A percentile compares a stretch with the other conserved stretches of the same genome.
phyloP scores from a whole-genome alignment of 2,888 invertebrate species.

The Lissocephala sabroskyi region DNA sequence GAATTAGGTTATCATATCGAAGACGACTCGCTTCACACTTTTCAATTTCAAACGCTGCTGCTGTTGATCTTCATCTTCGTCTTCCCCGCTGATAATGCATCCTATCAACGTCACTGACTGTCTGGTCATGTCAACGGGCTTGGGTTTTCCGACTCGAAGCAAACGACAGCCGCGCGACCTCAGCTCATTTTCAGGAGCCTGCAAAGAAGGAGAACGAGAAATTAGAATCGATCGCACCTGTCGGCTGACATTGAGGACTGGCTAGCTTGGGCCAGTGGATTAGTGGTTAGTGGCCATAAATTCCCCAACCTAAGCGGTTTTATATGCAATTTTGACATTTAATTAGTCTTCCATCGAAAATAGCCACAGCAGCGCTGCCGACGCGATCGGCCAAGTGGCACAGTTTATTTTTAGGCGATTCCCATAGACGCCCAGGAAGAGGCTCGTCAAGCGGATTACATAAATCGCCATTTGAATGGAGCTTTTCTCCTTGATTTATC shows the following conservation, averaged over 20 bases:
- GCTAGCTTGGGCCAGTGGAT: neutral
- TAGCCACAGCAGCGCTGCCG: constrained; percentile 17
- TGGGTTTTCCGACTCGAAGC: too few relatives aligned
- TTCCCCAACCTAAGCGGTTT: constrained; percentile 35
- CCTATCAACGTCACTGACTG: constrained; percentile 56
- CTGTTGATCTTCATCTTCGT: constrained; percentile 67
- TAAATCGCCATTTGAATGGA: too few relatives aligned
- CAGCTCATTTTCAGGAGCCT: too few relatives aligned
- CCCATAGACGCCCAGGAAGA: neutral
- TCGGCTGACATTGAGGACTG: too few relatives aligned
- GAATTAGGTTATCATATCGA: constrained; percentile 64
- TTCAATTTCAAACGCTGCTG: constrained; percentile 43
- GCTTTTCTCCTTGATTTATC: too few relatives aligned
- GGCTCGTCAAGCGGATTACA: constrained; percentile 33
- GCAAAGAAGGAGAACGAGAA: constrained; percentile 9
- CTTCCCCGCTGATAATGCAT: constrained; percentile 69
- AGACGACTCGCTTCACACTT: constrained; percentile 52
- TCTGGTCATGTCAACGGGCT: constrained; percentile 54
- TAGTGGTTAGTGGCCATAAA: constrained; percentile 44
- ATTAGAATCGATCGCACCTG: too few relatives aligned
- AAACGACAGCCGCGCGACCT: too few relatives aligned
- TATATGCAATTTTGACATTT: constrained; percentile 56
- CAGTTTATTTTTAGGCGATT: constrained; percentile 37
- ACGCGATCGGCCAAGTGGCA: constrained; percentile 37
- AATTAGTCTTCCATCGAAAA: constrained; percentile 39